Percentiles rank a stretch among this genome's conserved stretches.
phyloP scores from a whole-genome alignment of 2,113 vertebrate genomes.

The Lota lota region DNA sequence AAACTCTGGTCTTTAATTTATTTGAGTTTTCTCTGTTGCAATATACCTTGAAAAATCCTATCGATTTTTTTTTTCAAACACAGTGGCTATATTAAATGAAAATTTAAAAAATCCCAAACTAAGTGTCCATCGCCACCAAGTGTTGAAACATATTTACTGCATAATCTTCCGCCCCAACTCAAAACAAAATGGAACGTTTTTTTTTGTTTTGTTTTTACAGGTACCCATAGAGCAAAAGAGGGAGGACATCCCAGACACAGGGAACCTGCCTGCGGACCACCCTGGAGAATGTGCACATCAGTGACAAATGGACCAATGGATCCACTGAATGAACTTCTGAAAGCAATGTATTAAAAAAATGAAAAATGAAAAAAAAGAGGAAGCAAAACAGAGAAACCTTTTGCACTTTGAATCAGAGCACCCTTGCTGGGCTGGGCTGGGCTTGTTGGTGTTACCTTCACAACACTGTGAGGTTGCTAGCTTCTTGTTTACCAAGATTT shows the following conservation, averaged over 20 bases:
- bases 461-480: too few species aligned
- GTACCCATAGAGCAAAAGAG: constrained; percentile 85
- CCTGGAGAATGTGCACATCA: constrained; percentile 77
- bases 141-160: neutral
- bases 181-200: too few species aligned
- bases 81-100: too few species aligned
- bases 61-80: too few species aligned
- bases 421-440: too few species aligned
- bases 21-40: too few species aligned
- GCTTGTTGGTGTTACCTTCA: too few species aligned
- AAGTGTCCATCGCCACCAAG: neutral
- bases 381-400: constrained; percentile 3
- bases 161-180: neutral
- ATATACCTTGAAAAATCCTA: too few species aligned
- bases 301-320: constrained; percentile 39
- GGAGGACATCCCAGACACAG: constrained; percentile 61
- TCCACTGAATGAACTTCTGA: neutral
- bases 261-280: constrained; percentile 58
- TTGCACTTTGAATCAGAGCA: constrained; percentile 37
- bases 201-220: constrained; percentile 53
- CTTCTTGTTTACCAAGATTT: too few species aligned
- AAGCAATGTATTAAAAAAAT: neutral
- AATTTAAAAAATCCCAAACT: neutral
- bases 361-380: neutral
- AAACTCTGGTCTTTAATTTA: too few species aligned